These are phyloP conservation scores for Buceros bicornis DNA, from an alignment of 2,797 vertebrate genomes.

Conservation along the genomic window DNA sequence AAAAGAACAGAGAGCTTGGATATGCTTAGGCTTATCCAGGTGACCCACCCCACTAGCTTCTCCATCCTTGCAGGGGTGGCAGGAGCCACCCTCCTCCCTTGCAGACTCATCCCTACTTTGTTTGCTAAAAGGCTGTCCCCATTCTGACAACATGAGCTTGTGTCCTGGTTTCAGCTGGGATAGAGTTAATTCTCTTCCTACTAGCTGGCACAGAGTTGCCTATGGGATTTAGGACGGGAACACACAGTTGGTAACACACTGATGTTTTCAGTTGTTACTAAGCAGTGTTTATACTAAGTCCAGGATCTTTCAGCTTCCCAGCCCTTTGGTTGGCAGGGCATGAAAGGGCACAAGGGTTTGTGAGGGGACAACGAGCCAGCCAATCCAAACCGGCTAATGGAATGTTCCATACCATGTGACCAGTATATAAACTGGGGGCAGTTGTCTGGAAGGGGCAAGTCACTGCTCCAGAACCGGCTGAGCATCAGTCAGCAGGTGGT, in stretches of 20 bases:
- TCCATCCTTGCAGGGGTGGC: not conserved
- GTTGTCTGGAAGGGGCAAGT: not conserved
- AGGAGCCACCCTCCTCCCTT: not conserved
- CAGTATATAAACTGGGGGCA: not conserved
- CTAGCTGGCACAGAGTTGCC: not conserved
- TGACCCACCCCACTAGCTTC: not conserved
- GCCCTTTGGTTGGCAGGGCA: not conserved
- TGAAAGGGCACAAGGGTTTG: not conserved
- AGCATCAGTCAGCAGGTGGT: not conserved
- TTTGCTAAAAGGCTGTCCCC: not conserved
- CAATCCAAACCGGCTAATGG: not conserved
- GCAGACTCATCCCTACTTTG: not conserved
- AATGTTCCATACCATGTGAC: not conserved
- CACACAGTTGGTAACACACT: not conserved
- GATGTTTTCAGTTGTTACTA: not conserved
- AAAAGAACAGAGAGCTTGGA: not conserved
- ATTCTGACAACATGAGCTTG: not conserved
- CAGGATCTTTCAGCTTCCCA: not conserved
- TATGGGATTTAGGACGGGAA: not conserved
- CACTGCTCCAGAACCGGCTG: not conserved
- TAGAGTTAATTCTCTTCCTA: not conserved
- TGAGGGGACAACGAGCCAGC: too few relatives aligned
- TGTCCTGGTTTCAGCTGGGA: not conserved
- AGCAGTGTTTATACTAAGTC: not conserved
- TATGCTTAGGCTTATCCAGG: not conserved